Conservation (phyloP, 2,888 invertebrate species). For the Xestia xanthographa region DNA sequence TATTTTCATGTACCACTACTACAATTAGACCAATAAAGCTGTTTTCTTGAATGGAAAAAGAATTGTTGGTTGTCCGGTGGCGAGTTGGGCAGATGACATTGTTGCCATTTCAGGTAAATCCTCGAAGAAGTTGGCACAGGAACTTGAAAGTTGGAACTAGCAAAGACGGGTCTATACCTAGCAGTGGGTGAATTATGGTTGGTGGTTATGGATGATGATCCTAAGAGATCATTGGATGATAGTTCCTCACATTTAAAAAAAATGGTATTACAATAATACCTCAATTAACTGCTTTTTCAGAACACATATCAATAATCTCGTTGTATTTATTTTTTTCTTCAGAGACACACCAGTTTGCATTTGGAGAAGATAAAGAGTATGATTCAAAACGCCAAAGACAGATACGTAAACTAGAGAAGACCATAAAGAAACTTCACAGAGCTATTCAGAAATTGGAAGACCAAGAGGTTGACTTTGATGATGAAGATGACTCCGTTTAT, state of each 20-base stretch:
- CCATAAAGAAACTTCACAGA: conserved; percentile 91
- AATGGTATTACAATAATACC: background rate
- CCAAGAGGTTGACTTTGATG: conserved; percentile 93
- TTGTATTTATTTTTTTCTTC: conserved; percentile 47
- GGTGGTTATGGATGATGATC: background rate
- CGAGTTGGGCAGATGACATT: background rate
- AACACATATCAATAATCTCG: background rate
- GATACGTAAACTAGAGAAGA: conserved; percentile 90
- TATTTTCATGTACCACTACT: background rate
- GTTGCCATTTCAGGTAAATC: conserved; percentile 2
- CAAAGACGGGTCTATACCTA: background rate
- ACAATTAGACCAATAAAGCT: background rate
- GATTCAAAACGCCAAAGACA: conserved; percentile 88
- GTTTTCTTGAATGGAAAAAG: background rate
- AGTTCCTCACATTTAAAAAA: background rate
- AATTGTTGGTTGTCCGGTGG: background rate
- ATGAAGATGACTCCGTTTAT: conserved; percentile 93
- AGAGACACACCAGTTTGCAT: conserved; percentile 72
- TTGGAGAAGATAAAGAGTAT: conserved; percentile 79
- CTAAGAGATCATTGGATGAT: background rate
- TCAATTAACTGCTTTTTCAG: background rate
- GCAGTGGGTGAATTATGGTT: too few relatives aligned
- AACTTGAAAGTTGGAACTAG: background rate
- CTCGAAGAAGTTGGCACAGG: background rate
- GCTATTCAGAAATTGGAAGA: conserved; percentile 93